phyloP scores from a whole-genome alignment of 2,888 invertebrate species.

The Gibbula magus region DNA sequence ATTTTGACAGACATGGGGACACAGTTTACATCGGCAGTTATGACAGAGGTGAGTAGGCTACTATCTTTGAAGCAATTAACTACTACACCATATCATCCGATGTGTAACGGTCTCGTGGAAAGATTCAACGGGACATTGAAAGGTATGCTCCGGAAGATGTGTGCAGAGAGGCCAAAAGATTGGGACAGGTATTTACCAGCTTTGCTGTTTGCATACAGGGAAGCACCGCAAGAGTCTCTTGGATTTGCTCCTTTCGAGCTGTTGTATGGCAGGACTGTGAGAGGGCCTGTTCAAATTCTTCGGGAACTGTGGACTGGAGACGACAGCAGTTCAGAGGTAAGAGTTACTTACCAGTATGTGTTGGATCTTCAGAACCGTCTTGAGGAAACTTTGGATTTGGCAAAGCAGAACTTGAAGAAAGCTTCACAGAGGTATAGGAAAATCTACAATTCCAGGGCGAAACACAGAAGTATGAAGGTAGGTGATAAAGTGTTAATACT shows the following conservation, averaged over 20 bases:
- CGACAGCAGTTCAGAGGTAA: not conserved
- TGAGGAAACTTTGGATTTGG: not conserved
- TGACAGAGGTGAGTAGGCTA: not conserved
- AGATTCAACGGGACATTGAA: not conserved
- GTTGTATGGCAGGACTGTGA: not conserved
- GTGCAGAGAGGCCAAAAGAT: not conserved
- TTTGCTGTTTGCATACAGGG: too few species aligned
- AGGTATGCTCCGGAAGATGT: not conserved
- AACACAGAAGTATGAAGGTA: not conserved
- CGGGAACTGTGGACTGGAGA: not conserved
- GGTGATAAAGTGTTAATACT: not conserved
- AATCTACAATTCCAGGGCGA: not conserved
- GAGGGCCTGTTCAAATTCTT: not conserved
- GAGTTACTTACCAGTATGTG: not conserved
- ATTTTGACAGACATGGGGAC: not conserved
- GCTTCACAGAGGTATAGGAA: not conserved
- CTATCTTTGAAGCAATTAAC: conserved; percentile 21
- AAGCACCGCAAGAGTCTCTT: not conserved
- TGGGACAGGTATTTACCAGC: not conserved
- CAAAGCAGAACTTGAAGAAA: not conserved
- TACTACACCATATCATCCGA: not conserved
- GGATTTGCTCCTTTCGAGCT: not conserved
- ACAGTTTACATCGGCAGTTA: not conserved
- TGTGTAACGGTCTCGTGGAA: not conserved
- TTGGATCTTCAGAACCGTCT: not conserved